Conservation (phyloP, 37 sponge, comb jelly and placozoan species). For the Corticium candelabrum region DNA sequence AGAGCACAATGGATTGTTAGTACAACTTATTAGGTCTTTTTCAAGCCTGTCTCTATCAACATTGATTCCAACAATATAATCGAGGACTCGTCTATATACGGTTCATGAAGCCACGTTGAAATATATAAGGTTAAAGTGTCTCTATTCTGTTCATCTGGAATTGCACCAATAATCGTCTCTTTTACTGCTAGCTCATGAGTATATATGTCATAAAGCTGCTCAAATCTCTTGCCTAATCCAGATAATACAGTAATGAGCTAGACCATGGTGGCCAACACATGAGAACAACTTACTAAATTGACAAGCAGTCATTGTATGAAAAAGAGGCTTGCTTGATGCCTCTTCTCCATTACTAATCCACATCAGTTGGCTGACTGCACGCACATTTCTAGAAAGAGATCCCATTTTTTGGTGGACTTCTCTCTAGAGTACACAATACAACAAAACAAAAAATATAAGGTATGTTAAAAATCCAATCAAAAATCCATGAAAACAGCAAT, state of each 20-base stretch:
- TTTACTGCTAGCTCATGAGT: constrained; percentile 33
- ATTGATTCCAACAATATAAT: too few species aligned
- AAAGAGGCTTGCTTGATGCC: constrained; percentile 16
- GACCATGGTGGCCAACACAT: background rate
- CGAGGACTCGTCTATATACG: constrained; percentile 26
- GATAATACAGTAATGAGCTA: background rate
- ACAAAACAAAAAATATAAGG: too few species aligned
- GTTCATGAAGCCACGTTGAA: constrained; percentile 61
- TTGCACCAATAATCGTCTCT: constrained; percentile 25
- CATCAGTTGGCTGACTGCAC: constrained; percentile 9
- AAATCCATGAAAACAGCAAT: too few species aligned
- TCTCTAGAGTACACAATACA: background rate
- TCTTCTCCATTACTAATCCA: background rate
- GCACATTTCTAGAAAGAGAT: constrained; percentile 14
- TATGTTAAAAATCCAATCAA: too few species aligned
- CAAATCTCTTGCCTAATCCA: constrained; percentile 13
- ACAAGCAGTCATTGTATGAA: constrained; percentile 24
- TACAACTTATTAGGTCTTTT: too few species aligned
- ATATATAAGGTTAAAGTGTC: constrained; percentile 54
- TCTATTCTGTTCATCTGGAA: constrained; percentile 19
- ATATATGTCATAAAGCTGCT: constrained; percentile 29
- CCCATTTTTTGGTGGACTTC: constrained; percentile 7
- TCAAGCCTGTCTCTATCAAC: too few species aligned
- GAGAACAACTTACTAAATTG: constrained; percentile 18
- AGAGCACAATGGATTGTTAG: too few species aligned